Base-by-base conservation (phyloP, 2,797 vertebrate species). In the Pipistrellus kuhlii region DNA sequence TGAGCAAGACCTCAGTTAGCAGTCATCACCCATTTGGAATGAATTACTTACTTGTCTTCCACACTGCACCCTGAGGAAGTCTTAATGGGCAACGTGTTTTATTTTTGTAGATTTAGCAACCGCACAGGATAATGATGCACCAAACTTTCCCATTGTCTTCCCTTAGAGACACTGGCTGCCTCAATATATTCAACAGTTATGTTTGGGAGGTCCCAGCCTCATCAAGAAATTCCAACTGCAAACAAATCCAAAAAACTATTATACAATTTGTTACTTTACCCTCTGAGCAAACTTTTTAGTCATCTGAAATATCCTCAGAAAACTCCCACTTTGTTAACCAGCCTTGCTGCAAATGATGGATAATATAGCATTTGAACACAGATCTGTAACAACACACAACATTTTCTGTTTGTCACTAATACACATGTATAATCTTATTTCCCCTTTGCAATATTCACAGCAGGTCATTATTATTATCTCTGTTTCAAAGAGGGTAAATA, bases 31-130 rank as follows among this genome's bases (percentile, higher is more conserved):
- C 0, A 0, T 92, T 95, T 92, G 72, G 25, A 93, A 89, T 80
- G 93, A 95, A 94, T 94, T 55, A 72, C 89, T 94, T 86, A 51
- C 53, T 92, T 95, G 71, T 91, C 73, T 95, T 91, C 44, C 17
- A 59, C 57, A 94, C 1, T 89, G 41, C 59, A 95, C 95, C 95
- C 96, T 77, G 57, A 97, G 95, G 93, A 97, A 78, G 71, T n/a
- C 90, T 92, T 95, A 95, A 92, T 96, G 82, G 75, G 68, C 32
- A 46, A 64, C 69, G 38, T 84, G 51, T 85, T 96, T 96, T 93
- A 86, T 89, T 95, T 97, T 97, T 93, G 76, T 91, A 85, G 92
- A 66, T 97, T 96, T 95, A 95, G 72, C 88, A 87, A 82, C 96
- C 76, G 91, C 62, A 64, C 35, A 89, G 46, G 68, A 95, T 97